Evolutionary conservation across 2,888 invertebrate genomes (phyloP), one percentile per base, ranked within the genome.

Genomic region (Galeruca laticollis): DNA sequence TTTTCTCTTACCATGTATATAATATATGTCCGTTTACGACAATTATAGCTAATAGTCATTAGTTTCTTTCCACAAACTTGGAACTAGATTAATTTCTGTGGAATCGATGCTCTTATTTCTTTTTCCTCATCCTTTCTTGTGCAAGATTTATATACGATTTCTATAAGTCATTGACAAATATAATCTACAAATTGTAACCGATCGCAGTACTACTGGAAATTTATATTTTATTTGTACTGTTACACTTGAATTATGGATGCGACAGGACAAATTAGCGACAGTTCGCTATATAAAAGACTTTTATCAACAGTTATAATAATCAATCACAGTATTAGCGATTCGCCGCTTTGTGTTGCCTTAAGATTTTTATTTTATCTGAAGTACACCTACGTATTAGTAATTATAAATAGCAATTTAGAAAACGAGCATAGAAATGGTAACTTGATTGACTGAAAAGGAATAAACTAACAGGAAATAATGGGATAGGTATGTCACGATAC

Each of bases 21-120:
- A 5, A 26, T 59, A 47, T 68, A 47, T 43, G 64, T 56, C 72
- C 69, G 64, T 74, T 71, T 67, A 69, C 68, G 76, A 71, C 67
- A 63, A 62, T 63, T 37, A 60, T 47, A 18, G 52, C 43, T 26
- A 63, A 63, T 63, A 68, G 57, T 68, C 61, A 60, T 59, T 33
- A 56, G 65, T 70, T 73, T 74, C 66, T 70, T 70, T 72, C 70
- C 75, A 71, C 71, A 74, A 76, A 76, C 73, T 72, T 68, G 70
- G 72, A 77, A 77, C 75, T 77, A 74, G 77, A 77, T 78, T 74
- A 76, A 73, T 76, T 76, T 77, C 76, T 69, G 73, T 72, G 74
- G 76, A 75, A 76, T 69, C 74, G 65, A 70, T 73, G 77, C 71
- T 77, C 75, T 56, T 72, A 31, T 75, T 77, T 70, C 72, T 72